Base-by-base conservation (phyloP, 2,113 vertebrate species). In the Fregata magnificens region DNA sequence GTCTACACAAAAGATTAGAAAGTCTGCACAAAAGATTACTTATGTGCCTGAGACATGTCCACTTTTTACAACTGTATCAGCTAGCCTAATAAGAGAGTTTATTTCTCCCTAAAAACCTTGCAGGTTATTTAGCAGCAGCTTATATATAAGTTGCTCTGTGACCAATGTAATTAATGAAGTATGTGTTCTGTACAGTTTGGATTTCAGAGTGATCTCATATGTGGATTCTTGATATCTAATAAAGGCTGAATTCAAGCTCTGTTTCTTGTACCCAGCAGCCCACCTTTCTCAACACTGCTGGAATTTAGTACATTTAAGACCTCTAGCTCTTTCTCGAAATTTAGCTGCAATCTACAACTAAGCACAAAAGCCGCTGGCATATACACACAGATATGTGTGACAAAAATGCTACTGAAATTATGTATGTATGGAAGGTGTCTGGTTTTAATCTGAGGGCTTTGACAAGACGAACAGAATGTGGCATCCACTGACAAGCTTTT, bases 1-100 rank as follows among this genome's bases (percentile, higher is more conserved):
- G 38, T 88, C 86, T 95, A 83, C 63, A 77, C 45, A 86, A 85
- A 93, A 94, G 77, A 86, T 95, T 91, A 94, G 63, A 81, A 86
- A n/a, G 65, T 63, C 87, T 63, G 59, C 70, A 72, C 56, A 90
- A 79, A 95, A 90, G 44, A 76, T 85, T 67, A 85, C 44, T 90
- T 95, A 44, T 47, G 22, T 82, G 47, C 36, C 56, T 55, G 18
- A 85, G 56, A 91, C 20, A 5, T 29, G n/a, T 52, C 36, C 16
- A 32, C 13, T 85, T 89, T 89, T 90, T 87, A 79, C n/a, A 84
- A 26, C 29, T 79, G 24, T 78, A 87, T 95, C 61, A 87, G 10
- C 44, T 76, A 85, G 13, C 20, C 38, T 79, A 90, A 79, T 24
- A 74, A 53, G 69, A 91, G 52, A 79, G 85, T 90, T 71, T 82